Evolutionary conservation across 2,888 invertebrate species (phyloP).

Genomic region (Dilophus febrilis): DNA sequence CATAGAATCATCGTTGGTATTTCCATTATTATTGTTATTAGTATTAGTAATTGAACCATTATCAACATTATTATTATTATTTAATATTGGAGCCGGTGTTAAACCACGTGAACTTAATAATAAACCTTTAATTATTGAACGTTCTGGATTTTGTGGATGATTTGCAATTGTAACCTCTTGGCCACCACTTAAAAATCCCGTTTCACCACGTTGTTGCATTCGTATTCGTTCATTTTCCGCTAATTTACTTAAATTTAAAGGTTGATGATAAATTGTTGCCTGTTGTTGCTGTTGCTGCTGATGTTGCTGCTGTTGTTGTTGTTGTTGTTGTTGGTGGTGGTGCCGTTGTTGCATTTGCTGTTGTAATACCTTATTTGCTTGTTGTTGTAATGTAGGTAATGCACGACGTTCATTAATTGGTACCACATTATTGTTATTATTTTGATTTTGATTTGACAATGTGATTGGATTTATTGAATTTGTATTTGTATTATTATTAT

Average conservation of each 20-base stretch:
- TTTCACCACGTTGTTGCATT: slow-evolving; percentile 41
- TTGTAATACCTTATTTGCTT: slow-evolving; percentile 1
- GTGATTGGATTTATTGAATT: too few species aligned
- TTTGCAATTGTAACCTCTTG: slow-evolving; percentile 23
- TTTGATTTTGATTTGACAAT: neutral
- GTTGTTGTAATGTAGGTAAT: slow-evolving; percentile 3
- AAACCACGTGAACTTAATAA: slow-evolving; percentile 47
- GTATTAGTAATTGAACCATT: too few species aligned
- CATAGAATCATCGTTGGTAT: slow-evolving; percentile 40
- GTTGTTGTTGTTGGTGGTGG: too few species aligned
- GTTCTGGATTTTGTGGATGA: slow-evolving; percentile 48
- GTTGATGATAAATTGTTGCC: slow-evolving; percentile 24
- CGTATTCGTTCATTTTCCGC: slow-evolving; percentile 30
- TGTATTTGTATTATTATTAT: too few species aligned
- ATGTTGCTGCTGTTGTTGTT: neutral
- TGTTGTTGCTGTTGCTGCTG: slow-evolving; percentile 8
- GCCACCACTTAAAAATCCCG: slow-evolving; percentile 31
- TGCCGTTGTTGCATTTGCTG: neutral
- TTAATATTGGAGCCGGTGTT: slow-evolving; percentile 23
- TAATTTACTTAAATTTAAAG: slow-evolving; percentile 30
- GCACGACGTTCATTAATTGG: neutral
- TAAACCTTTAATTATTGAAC: slow-evolving; percentile 60
- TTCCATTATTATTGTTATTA: too few species aligned
- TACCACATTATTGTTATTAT: neutral
- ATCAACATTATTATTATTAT: too few species aligned